phyloP scores from a whole-genome alignment of 1,140 invertebrate genomes.

The Adelges cooleyi region DNA sequence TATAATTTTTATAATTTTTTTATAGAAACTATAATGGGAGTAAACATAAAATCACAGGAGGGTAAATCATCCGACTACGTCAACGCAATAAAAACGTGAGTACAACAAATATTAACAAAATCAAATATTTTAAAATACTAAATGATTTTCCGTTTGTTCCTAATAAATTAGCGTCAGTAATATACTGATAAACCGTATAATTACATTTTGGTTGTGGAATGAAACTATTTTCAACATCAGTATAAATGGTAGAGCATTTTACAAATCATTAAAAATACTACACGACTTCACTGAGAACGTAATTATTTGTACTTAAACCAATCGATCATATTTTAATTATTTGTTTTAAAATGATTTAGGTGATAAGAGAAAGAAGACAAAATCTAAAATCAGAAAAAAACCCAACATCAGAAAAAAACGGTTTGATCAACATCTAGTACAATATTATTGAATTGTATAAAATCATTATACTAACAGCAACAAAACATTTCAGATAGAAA shows the following conservation, averaged over 20 bases:
- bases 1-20: too few species aligned
- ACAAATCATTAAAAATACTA: slow-evolving; percentile 47
- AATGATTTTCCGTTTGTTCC: too few species aligned
- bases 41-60: slow-evolving; percentile 31
- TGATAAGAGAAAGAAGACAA: too few species aligned
- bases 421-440: too few species aligned
- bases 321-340: too few species aligned
- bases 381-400: too few species aligned
- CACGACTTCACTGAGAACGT: slow-evolving; percentile 57
- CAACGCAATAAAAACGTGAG: slow-evolving; percentile 26
- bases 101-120: not conserved
- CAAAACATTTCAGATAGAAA: slow-evolving; percentile 18
- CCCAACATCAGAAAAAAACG: too few species aligned
- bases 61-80: slow-evolving; percentile 32
- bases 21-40: slow-evolving; percentile 35
- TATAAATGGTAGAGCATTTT: slow-evolving; percentile 39
- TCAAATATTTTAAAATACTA: not conserved
- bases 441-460: too few species aligned
- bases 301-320: too few species aligned
- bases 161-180: slow-evolving; percentile 29
- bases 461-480: too few species aligned
- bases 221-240: slow-evolving; percentile 32
- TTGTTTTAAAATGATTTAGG: too few species aligned
- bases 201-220: slow-evolving; percentile 31
- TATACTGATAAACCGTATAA: slow-evolving; percentile 23